Percentiles rank a stretch among this genome's conserved stretches.
Conservation (phyloP, 2,888 invertebrate genomes). For the Boloria selene region DNA sequence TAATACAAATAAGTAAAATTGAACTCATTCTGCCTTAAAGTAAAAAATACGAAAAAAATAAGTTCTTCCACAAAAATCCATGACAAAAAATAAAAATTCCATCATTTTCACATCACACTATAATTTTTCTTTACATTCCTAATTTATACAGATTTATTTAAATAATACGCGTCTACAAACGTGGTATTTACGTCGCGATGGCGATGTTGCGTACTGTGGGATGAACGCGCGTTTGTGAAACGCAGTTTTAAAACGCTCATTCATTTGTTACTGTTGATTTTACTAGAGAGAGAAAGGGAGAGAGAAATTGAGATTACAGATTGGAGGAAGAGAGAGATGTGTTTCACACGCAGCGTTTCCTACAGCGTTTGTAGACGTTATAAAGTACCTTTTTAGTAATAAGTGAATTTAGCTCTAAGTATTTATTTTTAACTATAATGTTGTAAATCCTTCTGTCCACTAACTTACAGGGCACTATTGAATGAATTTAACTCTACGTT, state of each 20-base stretch:
- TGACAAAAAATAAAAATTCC: neutral
- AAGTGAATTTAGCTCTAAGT: conserved; percentile 62
- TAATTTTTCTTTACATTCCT: conserved; percentile 8
- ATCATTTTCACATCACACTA: neutral
- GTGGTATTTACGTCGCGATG: conserved; percentile 12
- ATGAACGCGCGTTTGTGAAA: conserved; percentile 60
- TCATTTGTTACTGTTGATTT: conserved; percentile 2
- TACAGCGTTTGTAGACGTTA: conserved; percentile 65
- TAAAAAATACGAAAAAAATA: too few species aligned
- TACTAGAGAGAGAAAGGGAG: neutral
- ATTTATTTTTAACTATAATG: conserved; percentile 76
- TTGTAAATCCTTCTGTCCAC: conserved; percentile 62
- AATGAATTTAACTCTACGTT: conserved; percentile 25
- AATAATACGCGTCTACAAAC: conserved; percentile 24
- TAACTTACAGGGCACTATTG: conserved; percentile 37
- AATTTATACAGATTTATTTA: conserved; percentile 22
- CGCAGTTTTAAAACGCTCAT: conserved; percentile 43
- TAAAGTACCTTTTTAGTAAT: conserved; percentile 78
- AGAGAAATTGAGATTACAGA: conserved; percentile 19
- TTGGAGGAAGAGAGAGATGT: conserved; percentile 39
- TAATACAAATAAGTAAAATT: too few species aligned
- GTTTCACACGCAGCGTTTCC: conserved; percentile 70
- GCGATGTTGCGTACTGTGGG: conserved; percentile 43
- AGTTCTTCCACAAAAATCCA: neutral
- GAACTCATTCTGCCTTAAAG: too few species aligned